Conservation (phyloP, 2,888 invertebrate species). For the Fissipunctia ypsillon region DNA sequence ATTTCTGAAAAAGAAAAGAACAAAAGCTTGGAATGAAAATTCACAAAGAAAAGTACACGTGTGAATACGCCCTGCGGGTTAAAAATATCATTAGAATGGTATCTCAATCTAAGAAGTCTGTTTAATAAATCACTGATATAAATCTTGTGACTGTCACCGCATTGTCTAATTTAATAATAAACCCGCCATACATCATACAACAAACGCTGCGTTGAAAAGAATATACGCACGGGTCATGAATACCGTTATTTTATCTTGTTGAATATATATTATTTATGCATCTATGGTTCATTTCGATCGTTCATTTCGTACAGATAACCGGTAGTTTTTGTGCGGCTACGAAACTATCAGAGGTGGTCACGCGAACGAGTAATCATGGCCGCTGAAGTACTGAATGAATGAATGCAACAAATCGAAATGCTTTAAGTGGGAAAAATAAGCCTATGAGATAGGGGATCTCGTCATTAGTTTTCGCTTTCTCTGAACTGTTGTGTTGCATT, state of each 20-base stretch:
- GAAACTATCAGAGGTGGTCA: slow-evolving; percentile 80
- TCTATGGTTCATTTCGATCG: slow-evolving; percentile 70
- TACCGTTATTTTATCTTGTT: slow-evolving; percentile 76
- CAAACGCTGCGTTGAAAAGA: slow-evolving; percentile 68
- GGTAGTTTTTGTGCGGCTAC: slow-evolving; percentile 75
- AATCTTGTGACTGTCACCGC: slow-evolving; percentile 66
- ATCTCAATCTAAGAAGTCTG: slow-evolving; percentile 42
- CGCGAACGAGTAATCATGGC: slow-evolving; percentile 86
- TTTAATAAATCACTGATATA: slow-evolving; percentile 58
- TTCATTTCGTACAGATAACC: slow-evolving; percentile 76
- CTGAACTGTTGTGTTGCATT: slow-evolving; percentile 26
- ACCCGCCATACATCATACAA: slow-evolving; percentile 68
- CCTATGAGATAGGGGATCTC: slow-evolving; percentile 64
- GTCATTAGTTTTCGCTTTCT: slow-evolving; percentile 62
- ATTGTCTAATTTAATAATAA: slow-evolving; percentile 72
- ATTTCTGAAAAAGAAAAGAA: background rate
- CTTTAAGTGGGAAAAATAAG: slow-evolving; percentile 50
- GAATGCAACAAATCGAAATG: slow-evolving; percentile 85
- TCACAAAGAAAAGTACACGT: background rate
- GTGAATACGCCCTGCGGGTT: background rate
- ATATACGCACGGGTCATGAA: slow-evolving; percentile 75
- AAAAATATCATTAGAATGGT: slow-evolving; percentile 28
- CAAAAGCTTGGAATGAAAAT: background rate
- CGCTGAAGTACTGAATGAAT: slow-evolving; percentile 79
- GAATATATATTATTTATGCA: slow-evolving; percentile 77